Evolutionary conservation across 2,113 vertebrate species (phyloP).

Genomic region (Otis tarda): DNA sequence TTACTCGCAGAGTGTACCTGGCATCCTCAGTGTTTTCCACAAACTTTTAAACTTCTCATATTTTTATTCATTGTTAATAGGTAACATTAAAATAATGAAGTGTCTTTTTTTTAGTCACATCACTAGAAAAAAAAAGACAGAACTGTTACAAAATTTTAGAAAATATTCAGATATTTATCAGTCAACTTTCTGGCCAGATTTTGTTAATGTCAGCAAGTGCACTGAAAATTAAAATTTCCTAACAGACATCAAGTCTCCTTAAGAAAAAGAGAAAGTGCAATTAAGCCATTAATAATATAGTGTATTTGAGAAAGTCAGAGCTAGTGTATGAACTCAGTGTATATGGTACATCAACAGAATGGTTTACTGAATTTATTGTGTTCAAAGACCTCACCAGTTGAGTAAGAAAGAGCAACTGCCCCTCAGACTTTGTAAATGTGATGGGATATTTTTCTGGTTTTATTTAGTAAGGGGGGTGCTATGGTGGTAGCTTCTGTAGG

Average conservation of each 20-base stretch:
- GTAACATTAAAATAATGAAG: background rate
- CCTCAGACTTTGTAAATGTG: background rate
- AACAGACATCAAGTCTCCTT: background rate
- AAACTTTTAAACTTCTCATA: background rate
- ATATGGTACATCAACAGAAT: fast-evolving
- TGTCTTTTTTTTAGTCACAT: background rate
- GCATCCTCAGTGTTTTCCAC: background rate
- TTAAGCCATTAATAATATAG: background rate
- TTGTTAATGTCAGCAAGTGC: background rate
- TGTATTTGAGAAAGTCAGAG: background rate
- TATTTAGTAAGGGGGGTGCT: too few relatives aligned
- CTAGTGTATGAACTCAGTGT: background rate
- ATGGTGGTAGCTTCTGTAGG: too few relatives aligned
- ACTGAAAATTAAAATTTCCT: background rate
- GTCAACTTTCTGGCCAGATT: background rate
- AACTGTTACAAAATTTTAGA: background rate
- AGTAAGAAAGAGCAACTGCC: background rate
- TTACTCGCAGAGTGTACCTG: background rate
- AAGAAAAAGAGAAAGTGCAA: background rate
- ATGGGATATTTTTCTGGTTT: background rate
- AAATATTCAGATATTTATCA: background rate
- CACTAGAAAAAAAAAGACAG: background rate
- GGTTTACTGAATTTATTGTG: background rate
- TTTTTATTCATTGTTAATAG: background rate
- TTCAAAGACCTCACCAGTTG: background rate